Percentiles rank a stretch among this genome's conserved stretches.
phyloP scores from a whole-genome alignment of 2,888 invertebrate species.

The Agrilus mali region DNA sequence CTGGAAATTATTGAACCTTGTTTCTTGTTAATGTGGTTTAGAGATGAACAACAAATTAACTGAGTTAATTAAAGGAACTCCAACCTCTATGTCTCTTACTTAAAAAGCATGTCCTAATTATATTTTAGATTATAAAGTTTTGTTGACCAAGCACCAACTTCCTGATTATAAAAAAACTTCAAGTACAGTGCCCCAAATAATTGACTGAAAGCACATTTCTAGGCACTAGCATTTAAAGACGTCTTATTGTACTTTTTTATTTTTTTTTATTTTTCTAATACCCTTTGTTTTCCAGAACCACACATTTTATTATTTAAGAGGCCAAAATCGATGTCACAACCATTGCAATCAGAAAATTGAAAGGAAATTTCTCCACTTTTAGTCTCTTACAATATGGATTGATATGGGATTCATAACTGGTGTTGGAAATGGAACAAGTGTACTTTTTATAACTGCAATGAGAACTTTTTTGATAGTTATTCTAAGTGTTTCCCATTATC shows the following conservation, averaged over 20 bases:
- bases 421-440: neutral
- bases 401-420: constrained; percentile 1
- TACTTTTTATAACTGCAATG: neutral
- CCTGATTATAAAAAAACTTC: too few relatives aligned
- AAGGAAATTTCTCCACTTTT: neutral
- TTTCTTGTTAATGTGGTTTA: neutral
- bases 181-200: too few relatives aligned
- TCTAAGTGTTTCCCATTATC: too few relatives aligned
- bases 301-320: constrained; percentile 79
- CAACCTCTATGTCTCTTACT: too few relatives aligned
- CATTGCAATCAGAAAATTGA: constrained; percentile 6
- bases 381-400: neutral
- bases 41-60: too few relatives aligned
- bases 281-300: constrained; percentile 55
- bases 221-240: too few relatives aligned
- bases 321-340: constrained; percentile 46
- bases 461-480: too few relatives aligned
- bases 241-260: neutral
- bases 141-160: too few relatives aligned
- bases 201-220: too few relatives aligned
- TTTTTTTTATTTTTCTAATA: constrained; percentile 4
- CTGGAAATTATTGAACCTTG: neutral
- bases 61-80: too few relatives aligned
- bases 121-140: too few relatives aligned
- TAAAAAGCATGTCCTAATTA: too few relatives aligned